Evolutionary conservation across 2,888 invertebrate species (phyloP).

Genomic region (Tubulanus polymorphus): DNA sequence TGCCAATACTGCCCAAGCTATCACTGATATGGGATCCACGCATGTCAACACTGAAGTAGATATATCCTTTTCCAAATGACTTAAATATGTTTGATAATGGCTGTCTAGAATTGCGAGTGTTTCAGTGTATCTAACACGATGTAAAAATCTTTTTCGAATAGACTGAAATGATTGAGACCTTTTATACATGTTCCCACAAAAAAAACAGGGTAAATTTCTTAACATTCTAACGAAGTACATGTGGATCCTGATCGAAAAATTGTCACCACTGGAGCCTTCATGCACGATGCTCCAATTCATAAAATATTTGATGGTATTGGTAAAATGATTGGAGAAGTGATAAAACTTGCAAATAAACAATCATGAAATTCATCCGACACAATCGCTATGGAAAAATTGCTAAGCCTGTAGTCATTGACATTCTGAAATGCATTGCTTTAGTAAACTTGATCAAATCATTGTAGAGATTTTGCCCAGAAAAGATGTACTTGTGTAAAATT

Average conservation of each 20-base stretch:
- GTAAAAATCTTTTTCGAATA: too few relatives aligned
- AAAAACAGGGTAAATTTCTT: not conserved
- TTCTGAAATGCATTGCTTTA: too few relatives aligned
- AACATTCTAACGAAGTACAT: constrained; percentile 46
- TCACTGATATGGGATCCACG: constrained; percentile 56
- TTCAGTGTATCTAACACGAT: not conserved
- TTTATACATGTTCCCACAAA: too few relatives aligned
- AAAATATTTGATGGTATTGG: constrained; percentile 59
- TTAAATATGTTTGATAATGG: not conserved
- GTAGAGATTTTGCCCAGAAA: too few relatives aligned
- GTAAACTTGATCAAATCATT: too few relatives aligned
- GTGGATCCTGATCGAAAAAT: constrained; percentile 56
- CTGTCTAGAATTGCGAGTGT: not conserved
- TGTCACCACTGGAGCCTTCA: constrained; percentile 60
- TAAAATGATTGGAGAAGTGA: constrained; percentile 52
- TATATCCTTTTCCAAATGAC: constrained; percentile 42
- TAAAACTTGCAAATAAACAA: constrained; percentile 26
- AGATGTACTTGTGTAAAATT: too few relatives aligned
- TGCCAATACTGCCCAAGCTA: constrained; percentile 55
- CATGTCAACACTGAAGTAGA: constrained; percentile 43
- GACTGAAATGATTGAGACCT: too few relatives aligned
- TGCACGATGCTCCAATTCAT: constrained; percentile 57
- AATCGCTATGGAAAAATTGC: too few relatives aligned
- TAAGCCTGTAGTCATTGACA: too few relatives aligned
- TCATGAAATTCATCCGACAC: too few relatives aligned